phyloP scores from a whole-genome alignment of 2,113 vertebrate species.

The Lucifuga dentata region DNA sequence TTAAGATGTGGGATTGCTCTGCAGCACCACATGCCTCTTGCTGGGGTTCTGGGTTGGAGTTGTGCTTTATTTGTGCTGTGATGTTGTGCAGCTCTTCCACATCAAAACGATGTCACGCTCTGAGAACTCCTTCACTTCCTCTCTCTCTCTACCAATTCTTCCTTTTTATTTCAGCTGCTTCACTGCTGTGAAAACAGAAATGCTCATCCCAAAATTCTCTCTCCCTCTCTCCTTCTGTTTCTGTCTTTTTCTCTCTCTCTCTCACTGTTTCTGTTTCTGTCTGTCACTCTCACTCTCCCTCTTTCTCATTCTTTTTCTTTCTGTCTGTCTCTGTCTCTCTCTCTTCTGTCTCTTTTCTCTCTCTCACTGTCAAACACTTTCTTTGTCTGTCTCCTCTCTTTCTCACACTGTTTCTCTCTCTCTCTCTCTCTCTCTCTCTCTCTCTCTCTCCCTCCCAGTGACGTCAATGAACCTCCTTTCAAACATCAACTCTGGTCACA shows the following conservation, averaged over 20 bases:
- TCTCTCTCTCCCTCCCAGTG: too few relatives aligned
- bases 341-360: neutral
- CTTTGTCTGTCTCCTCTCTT: neutral
- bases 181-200: too few relatives aligned
- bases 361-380: too few relatives aligned
- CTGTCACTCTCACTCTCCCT: too few relatives aligned
- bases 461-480: constrained; percentile 23
- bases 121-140: constrained; percentile 4
- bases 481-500: constrained; percentile 40
- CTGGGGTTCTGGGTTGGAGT: constrained; percentile 45
- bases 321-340: neutral
- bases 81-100: constrained; percentile 45
- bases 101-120: constrained; percentile 48
- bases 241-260: constrained; percentile 36
- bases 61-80: constrained; percentile 27
- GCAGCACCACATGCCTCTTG: constrained; percentile 47
- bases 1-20: constrained; percentile 51
- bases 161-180: too few relatives aligned
- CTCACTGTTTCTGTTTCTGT: neutral
- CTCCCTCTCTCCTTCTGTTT: neutral
- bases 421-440: too few relatives aligned
- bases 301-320: too few relatives aligned
- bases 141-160: too few relatives aligned
- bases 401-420: neutral
- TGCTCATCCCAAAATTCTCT: too few relatives aligned